Evolutionary conservation across 2,888 invertebrate genomes (phyloP).

Genomic region (Poecilobothrus nobilitatus): DNA sequence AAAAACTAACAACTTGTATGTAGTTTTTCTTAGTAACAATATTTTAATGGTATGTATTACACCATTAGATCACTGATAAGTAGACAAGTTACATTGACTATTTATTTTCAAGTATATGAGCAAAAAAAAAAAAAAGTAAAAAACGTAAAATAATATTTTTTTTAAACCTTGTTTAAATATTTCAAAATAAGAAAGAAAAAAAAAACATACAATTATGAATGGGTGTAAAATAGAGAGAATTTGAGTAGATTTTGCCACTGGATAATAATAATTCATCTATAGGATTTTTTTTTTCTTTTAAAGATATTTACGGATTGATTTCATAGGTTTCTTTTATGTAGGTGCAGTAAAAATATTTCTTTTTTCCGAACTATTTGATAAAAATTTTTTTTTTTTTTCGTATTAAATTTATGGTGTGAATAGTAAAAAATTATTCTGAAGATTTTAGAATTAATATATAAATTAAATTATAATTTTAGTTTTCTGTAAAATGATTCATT

Average conservation of each 20-base stretch:
- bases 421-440: no score
- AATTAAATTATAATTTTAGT: no score
- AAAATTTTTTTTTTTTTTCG: no score
- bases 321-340: background rate
- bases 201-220: background rate
- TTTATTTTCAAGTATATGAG: no score
- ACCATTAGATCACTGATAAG: background rate
- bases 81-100: background rate
- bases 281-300: no score
- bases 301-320: background rate
- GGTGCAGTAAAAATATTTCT: background rate
- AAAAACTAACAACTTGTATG: background rate
- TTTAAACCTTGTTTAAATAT: background rate
- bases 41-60: conserved; percentile 4
- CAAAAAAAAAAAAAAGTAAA: no score
- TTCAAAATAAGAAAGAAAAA: background rate
- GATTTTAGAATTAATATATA: no score
- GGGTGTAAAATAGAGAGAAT: background rate
- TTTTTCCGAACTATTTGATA: no score
- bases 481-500: no score
- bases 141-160: background rate
- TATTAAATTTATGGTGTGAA: no score
- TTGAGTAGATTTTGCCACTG: background rate
- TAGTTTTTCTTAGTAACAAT: background rate
- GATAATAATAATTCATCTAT: background rate